Evolutionary conservation across 2,113 vertebrate genomes (phyloP).

Genomic region (Porphyrio hochstetteri): DNA sequence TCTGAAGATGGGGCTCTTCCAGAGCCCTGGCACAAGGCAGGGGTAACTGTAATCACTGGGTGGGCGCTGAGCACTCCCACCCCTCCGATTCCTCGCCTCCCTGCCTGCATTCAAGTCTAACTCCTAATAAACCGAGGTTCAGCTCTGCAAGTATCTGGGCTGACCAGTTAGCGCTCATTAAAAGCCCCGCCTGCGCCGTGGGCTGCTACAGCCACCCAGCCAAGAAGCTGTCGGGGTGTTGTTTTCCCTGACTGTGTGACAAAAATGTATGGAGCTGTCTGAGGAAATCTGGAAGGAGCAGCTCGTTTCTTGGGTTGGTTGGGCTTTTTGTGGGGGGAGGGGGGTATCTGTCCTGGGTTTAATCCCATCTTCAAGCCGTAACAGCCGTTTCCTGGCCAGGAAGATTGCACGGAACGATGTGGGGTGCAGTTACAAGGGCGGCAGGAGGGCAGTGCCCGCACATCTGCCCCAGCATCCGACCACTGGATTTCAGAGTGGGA

Average conservation of each 20-base stretch:
- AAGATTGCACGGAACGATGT: neutral
- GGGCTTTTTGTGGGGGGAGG: neutral
- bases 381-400: neutral
- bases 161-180: neutral
- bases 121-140: neutral
- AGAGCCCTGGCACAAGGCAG: accelerated
- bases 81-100: neutral
- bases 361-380: conserved; percentile 12
- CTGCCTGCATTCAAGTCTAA: neutral
- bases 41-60: accelerated
- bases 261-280: neutral
- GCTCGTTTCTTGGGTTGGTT: neutral
- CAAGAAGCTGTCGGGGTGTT: neutral
- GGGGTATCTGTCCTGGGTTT: neutral
- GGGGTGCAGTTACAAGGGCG: neutral
- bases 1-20: neutral
- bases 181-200: neutral
- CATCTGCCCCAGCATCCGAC: neutral
- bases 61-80: neutral
- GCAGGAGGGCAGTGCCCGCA: neutral
- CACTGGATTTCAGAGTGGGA: neutral
- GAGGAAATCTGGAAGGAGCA: neutral
- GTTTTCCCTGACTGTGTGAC: neutral
- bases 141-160: neutral
- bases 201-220: neutral